Evolutionary conservation across 2,888 invertebrate species (phyloP).

Genomic region (Phalera bucephala): DNA sequence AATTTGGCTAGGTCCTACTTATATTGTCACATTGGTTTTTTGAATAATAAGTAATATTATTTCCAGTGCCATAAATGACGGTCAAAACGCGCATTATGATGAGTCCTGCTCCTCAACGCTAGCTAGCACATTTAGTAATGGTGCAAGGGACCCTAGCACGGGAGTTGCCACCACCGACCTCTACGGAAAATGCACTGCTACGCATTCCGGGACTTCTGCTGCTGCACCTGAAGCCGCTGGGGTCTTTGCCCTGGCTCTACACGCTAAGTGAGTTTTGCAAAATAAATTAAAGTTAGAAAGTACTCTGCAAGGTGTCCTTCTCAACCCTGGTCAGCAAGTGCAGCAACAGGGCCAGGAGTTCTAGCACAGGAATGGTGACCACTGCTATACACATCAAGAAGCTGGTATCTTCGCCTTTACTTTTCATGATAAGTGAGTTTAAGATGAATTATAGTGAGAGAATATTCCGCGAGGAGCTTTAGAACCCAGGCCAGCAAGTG

Average conservation of each 20-base stretch:
- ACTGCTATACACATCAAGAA: too few species aligned
- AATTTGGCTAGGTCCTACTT: too few species aligned
- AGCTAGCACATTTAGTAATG: conserved; percentile 99
- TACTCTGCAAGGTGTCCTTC: neutral
- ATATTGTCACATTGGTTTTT: too few species aligned
- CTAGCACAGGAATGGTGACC: too few species aligned
- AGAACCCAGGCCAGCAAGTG: conserved; percentile 99
- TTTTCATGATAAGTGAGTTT: too few species aligned
- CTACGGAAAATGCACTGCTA: conserved; percentile 99
- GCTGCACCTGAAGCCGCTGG: conserved; percentile 99
- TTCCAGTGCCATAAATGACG: conserved; percentile 97
- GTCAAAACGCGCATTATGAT: conserved; percentile 99
- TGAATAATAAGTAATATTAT: too few species aligned
- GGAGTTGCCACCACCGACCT: conserved; percentile 99
- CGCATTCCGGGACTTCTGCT: conserved; percentile 99
- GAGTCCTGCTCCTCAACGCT: conserved; percentile 99
- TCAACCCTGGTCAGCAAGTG: too few species aligned
- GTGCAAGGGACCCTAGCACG: conserved; percentile 98
- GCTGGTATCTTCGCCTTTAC: too few species aligned
- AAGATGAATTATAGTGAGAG: too few species aligned
- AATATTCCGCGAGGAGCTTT: too few species aligned
- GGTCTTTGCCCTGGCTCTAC: conserved; percentile 97
- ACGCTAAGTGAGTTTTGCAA: conserved; percentile 95
- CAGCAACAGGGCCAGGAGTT: too few species aligned
- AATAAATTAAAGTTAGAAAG: neutral